Evolutionary conservation across 2,888 invertebrate species (phyloP), one percentile per base, ranked within the genome.

Genomic region (Nebria salina): DNA sequence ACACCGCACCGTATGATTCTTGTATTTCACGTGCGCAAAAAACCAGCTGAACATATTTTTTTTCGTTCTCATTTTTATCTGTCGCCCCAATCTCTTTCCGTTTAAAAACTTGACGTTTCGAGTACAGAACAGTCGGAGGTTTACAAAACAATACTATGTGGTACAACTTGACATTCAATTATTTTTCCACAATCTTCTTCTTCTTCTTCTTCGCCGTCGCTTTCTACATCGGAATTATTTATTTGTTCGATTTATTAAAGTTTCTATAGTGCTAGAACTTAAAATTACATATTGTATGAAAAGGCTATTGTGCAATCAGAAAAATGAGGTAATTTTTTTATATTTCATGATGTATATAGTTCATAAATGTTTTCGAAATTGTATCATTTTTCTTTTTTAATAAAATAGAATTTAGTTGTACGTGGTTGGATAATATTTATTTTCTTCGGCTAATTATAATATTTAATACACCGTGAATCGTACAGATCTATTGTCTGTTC

Each of bases 91-190:
- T 79, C 79, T 79, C 74, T 79, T 79, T 74, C 74, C 41, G 68
- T 79, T 79, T 79, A 74, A 73, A 68, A 79, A 75, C 74, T 75
- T 79, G 79, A 79, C 79, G 75, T 79, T 79, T 79, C 54, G 72
- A 77, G 77, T 77, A 70, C 65, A 68, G 76, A 25, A 70, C 68
- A 76, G 76, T 76, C 76, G 68, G 54, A 76, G 68, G 70, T 76
- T 70, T 68, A 64, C 76, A 76, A 76, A 76, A 76, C 76, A 76
- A 70, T 76, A 68, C 76, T 70, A 68, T 68, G 68, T 26, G 68
- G 70, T 76, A 76, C 68, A 64, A 70, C 70, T 70, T 76, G 76
- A 70, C 76, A 76, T 76, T 76, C 76, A 76, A 76, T 76, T 76
- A 76, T 70, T 70, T 76, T 70, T 70, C 68, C 70, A 54, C 70